A percentile compares a stretch with the other conserved stretches of the same genome.
These are phyloP conservation scores for Hololepta plana DNA, from an alignment of 2,888 invertebrate species.

Conservation along the genomic window DNA sequence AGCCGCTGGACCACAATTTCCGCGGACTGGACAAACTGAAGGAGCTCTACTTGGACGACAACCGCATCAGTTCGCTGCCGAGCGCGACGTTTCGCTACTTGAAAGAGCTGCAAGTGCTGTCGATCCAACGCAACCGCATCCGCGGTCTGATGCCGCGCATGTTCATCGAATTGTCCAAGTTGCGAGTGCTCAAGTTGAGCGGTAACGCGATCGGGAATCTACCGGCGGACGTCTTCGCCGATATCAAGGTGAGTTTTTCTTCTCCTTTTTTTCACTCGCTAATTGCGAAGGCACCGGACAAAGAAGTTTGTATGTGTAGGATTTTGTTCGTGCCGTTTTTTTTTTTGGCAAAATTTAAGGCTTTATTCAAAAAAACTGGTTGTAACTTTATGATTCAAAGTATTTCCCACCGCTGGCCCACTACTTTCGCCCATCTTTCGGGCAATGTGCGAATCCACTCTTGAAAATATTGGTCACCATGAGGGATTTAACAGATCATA, in stretches of 20 bases:
- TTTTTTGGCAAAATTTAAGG: too few relatives aligned
- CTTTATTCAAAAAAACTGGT: too few relatives aligned
- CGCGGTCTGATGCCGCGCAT: constrained; percentile 47
- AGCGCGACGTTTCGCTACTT: constrained; percentile 60
- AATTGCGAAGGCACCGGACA: too few relatives aligned
- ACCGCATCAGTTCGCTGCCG: constrained; percentile 57
- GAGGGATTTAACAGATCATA: too few relatives aligned
- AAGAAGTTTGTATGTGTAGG: too few relatives aligned
- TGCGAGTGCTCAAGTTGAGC: constrained; percentile 50
- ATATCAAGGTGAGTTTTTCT: constrained; percentile 41
- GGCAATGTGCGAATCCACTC: too few relatives aligned
- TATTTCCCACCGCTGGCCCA: too few relatives aligned
- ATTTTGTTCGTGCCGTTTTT: too few relatives aligned
- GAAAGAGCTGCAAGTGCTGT: constrained; percentile 43
- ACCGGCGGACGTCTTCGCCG: constrained; percentile 58
- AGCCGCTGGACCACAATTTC: constrained; percentile 55
- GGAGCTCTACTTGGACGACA: constrained; percentile 54
- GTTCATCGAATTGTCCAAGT: constrained; percentile 48
- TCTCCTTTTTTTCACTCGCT: background rate
- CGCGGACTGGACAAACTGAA: constrained; percentile 51
- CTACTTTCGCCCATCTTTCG: too few relatives aligned
- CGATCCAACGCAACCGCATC: constrained; percentile 50
- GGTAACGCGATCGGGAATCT: constrained; percentile 50
- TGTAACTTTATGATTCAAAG: too few relatives aligned
- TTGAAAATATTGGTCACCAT: too few relatives aligned